phyloP scores from a whole-genome alignment of 2,888 invertebrate genomes.

The Pelosia muscerda region DNA sequence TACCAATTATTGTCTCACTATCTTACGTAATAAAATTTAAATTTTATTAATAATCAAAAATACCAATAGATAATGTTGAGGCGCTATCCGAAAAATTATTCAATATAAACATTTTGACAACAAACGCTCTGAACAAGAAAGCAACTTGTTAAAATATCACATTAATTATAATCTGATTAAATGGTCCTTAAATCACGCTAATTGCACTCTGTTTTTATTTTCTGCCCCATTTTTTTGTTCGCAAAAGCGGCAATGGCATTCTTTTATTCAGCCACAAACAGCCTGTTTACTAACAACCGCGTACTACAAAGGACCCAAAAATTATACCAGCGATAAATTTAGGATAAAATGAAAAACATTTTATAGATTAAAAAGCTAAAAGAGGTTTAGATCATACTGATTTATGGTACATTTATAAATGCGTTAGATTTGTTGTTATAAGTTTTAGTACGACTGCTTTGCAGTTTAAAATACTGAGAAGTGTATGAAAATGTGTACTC shows the following conservation, averaged over 20 bases:
- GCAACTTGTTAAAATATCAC: constrained; percentile 71
- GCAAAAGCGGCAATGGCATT: constrained; percentile 79
- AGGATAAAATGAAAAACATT: constrained; percentile 51
- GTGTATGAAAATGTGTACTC: too few relatives aligned
- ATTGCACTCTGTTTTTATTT: constrained; percentile 85
- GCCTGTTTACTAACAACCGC: constrained; percentile 81
- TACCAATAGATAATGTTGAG: not conserved
- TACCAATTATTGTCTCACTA: not conserved
- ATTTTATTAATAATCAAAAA: not conserved
- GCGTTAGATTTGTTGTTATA: constrained; percentile 21
- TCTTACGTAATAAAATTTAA: not conserved
- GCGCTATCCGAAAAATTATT: constrained; percentile 19
- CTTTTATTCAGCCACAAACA: constrained; percentile 82
- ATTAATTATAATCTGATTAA: constrained; percentile 84
- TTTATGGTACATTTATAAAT: constrained; percentile 19
- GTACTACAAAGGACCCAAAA: constrained; percentile 80
- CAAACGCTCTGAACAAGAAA: constrained; percentile 50
- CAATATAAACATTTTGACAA: constrained; percentile 41
- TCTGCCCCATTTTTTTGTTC: constrained; percentile 67
- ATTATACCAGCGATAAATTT: constrained; percentile 83
- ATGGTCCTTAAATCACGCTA: constrained; percentile 85
- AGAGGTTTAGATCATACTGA: constrained; percentile 36
- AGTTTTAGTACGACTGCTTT: not conserved
- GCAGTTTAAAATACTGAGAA: too few relatives aligned
- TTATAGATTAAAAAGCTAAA: constrained; percentile 45